These are phyloP conservation scores for Drosophila ogumai DNA, from an alignment of 1,140 invertebrate species.

Conservation along the genomic window DNA sequence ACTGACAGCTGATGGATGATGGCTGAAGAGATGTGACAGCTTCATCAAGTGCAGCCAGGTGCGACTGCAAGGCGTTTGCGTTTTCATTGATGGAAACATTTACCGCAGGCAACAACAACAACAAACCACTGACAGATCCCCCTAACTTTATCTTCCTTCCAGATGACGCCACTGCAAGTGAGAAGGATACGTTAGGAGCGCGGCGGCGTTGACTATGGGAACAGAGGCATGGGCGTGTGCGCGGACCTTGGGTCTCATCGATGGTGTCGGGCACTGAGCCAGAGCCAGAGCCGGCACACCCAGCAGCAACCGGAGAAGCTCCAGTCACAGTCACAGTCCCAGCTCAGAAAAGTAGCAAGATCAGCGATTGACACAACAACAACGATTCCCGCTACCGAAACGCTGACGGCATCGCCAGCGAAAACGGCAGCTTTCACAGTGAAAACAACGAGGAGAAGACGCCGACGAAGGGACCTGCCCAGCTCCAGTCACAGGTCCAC, in stretches of 20 bases:
- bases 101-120: conserved; percentile 3
- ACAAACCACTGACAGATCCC: conserved; percentile 1
- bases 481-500: conserved; percentile 9
- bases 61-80: conserved; percentile 16
- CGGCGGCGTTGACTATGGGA: conserved; percentile 91
- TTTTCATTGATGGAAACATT: conserved; percentile 31
- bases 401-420: conserved; percentile 47
- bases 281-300: conserved; percentile 54
- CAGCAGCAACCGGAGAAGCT: conserved; percentile 49
- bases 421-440: conserved; percentile 69
- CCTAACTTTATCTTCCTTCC: conserved; percentile 15
- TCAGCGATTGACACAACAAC: conserved; percentile 33
- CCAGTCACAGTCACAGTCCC: conserved; percentile 12
- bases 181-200: conserved; percentile 88
- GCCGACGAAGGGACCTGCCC: conserved; percentile 21
- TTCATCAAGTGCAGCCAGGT: conserved; percentile 66
- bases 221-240: conserved; percentile 92
- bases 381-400: conserved; percentile 45
- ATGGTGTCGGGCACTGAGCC: conserved; percentile 87
- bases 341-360: conserved; percentile 17
- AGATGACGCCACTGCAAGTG: conserved; percentile 89
- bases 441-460: conserved; percentile 67
- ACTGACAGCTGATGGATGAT: conserved; percentile 50
- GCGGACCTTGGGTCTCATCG: conserved; percentile 89
- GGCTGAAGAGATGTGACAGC: conserved; percentile 50